Conservation (phyloP, 1,140 invertebrate species). For the Solen grandis region DNA sequence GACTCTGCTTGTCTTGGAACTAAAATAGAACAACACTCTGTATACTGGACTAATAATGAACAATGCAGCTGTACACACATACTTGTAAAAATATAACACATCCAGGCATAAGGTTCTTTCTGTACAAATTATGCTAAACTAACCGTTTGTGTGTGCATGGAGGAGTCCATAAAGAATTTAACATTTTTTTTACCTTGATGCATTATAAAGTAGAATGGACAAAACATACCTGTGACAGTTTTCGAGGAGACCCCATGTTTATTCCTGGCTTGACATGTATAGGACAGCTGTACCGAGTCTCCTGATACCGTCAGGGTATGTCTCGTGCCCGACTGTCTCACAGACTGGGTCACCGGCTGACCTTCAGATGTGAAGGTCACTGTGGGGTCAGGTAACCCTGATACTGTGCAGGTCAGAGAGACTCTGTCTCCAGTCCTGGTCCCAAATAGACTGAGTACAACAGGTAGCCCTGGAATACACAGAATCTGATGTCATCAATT, state of each 20-base stretch:
- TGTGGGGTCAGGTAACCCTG: conserved; percentile 11
- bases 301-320: conserved; percentile 11
- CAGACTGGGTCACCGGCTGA: conserved; percentile 20
- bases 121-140: no score
- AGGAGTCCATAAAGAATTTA: no score
- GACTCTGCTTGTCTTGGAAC: conserved; percentile 33
- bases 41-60: no score
- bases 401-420: conserved; percentile 8
- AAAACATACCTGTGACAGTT: conserved; percentile 35
- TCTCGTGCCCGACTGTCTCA: conserved; percentile 7
- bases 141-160: no score
- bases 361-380: conserved; percentile 30
- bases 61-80: no score
- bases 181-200: no score
- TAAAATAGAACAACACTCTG: no score
- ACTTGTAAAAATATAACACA: no score
- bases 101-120: no score
- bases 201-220: no score
- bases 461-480: conserved; percentile 20
- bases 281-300: neutral
- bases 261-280: conserved; percentile 34
- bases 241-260: conserved; percentile 7
- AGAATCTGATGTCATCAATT: no score
- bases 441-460: conserved; percentile 6
- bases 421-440: neutral